phyloP scores from a whole-genome alignment of 2,113 vertebrate genomes.

The Zingel zingel region DNA sequence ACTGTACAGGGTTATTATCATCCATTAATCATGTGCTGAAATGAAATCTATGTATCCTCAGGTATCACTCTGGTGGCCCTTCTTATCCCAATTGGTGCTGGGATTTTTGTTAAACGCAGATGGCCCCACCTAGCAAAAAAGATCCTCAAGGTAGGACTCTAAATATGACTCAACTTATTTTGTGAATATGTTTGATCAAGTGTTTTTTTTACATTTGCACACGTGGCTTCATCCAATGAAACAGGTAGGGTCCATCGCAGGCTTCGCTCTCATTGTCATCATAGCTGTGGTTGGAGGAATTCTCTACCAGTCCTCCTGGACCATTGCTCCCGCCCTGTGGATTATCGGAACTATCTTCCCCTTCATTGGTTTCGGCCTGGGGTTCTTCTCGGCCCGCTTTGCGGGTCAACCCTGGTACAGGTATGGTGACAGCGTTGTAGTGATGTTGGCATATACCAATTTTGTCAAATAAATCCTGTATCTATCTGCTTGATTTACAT shows the following conservation, averaged over 20 bases:
- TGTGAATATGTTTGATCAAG: neutral
- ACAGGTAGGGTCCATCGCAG: constrained; percentile 91
- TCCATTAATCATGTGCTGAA: neutral
- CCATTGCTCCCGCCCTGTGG: constrained; percentile 91
- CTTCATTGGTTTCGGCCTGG: constrained; percentile 88
- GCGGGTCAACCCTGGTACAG: constrained; percentile 92
- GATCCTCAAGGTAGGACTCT: constrained; percentile 90
- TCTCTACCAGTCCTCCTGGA: constrained; percentile 94
- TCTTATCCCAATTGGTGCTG: constrained; percentile 85
- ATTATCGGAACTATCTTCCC: constrained; percentile 94
- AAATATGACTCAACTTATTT: neutral
- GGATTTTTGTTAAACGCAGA: constrained; percentile 90
- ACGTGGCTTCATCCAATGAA: accelerated
- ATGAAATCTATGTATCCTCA: constrained; percentile 62
- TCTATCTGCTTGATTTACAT: neutral
- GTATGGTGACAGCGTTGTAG: constrained; percentile 74
- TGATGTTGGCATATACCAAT: neutral
- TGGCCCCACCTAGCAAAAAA: constrained; percentile 90
- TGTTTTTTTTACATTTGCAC: neutral
- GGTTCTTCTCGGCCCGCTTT: constrained; percentile 89
- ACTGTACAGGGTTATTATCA: neutral
- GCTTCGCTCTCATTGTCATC: constrained; percentile 87
- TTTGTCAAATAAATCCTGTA: neutral
- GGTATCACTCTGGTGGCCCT: constrained; percentile 91
- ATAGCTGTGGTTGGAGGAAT: constrained; percentile 92